A percentile compares a stretch with the other conserved stretches of the same genome.
phyloP scores from a whole-genome alignment of 2,113 vertebrate genomes.

The Chamaetylas fuelleborni region DNA sequence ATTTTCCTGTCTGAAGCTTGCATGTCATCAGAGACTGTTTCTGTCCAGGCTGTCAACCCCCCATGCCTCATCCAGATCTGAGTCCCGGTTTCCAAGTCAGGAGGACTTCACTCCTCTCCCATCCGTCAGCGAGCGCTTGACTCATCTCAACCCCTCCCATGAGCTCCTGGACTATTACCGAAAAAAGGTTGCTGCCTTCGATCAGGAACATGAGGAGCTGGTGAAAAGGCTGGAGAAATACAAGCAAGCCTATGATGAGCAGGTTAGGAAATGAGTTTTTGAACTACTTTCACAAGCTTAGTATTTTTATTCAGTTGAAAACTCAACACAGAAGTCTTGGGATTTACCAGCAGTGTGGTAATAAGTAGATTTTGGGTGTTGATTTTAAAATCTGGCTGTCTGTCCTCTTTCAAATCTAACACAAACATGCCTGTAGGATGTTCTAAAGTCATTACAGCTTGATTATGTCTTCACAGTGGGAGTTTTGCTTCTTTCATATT shows the following conservation, averaged over 20 bases:
- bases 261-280: slow-evolving; percentile 71
- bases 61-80: neutral
- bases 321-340: neutral
- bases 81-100: neutral
- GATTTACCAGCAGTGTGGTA: neutral
- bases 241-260: slow-evolving; percentile 79
- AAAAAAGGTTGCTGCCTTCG: slow-evolving; percentile 86
- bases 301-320: neutral
- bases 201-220: slow-evolving; percentile 88
- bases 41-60: neutral
- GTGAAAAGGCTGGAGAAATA: slow-evolving; percentile 85
- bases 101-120: slow-evolving; percentile 80
- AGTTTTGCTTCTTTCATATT: neutral
- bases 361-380: neutral
- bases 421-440: neutral
- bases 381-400: neutral
- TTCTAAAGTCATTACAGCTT: neutral
- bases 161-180: slow-evolving; percentile 93
- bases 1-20: neutral
- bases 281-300: accelerated
- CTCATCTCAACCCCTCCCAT: slow-evolving; percentile 81
- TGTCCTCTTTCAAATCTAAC: neutral
- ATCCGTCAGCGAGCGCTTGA: slow-evolving; percentile 82
- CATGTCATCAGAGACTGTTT: neutral
- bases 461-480: neutral